phyloP scores from a whole-genome alignment of 1,140 invertebrate genomes.

The Ooceraea biroi region DNA sequence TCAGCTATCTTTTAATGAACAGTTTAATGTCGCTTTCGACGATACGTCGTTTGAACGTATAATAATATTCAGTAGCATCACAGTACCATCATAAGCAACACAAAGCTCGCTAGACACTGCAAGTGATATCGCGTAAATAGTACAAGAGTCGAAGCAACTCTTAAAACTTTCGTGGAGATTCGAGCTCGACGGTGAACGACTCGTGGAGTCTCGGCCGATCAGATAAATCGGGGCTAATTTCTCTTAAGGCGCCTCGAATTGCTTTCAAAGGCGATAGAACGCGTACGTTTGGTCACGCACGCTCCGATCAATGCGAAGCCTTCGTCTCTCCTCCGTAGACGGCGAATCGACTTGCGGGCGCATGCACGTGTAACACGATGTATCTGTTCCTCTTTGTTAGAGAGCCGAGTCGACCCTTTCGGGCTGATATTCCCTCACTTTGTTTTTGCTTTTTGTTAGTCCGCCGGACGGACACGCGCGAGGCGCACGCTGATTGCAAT shows the following conservation, averaged over 20 bases:
- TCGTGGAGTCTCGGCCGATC: conserved; percentile 40
- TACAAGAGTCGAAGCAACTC: conserved; percentile 3
- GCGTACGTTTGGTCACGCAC: conserved; percentile 60
- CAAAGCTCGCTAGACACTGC: neutral
- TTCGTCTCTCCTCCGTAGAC: conserved; percentile 46
- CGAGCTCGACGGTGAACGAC: conserved; percentile 14
- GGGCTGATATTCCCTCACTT: conserved; percentile 66
- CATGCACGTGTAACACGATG: conserved; percentile 42
- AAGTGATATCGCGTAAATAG: neutral
- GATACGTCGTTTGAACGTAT: neutral
- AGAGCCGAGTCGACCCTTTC: conserved; percentile 30
- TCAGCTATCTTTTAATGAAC: no score
- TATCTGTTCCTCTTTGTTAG: conserved; percentile 52
- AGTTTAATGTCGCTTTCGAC: neutral
- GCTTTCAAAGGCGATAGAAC: conserved; percentile 59
- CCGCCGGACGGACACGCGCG: conserved; percentile 64
- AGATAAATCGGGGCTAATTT: conserved; percentile 70
- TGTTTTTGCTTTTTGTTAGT: conserved; percentile 60
- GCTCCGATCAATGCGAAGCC: conserved; percentile 40
- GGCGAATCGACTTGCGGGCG: conserved; percentile 27
- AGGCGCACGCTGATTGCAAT: conserved; percentile 77
- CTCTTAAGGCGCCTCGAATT: conserved; percentile 49
- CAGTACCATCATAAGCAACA: neutral
- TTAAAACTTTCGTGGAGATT: conserved; percentile 28
- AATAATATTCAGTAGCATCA: no score